A percentile compares a stretch with the other conserved stretches of the same genome.
Conservation (phyloP, 2,797 vertebrate species). For the Sebastes melanostomus region DNA sequence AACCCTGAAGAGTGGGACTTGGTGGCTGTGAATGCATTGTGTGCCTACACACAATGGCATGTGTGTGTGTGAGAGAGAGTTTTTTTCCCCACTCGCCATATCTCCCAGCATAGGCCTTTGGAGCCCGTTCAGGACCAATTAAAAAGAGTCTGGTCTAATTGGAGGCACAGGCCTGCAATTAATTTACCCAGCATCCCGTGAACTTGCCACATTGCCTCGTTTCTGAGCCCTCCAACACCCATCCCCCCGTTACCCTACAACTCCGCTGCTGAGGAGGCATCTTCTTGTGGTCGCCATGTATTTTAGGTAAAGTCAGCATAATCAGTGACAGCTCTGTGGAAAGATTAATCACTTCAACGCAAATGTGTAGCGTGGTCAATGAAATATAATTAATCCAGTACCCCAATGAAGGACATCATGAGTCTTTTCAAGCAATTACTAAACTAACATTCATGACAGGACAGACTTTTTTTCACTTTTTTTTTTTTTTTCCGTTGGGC, state of each 20-base stretch:
- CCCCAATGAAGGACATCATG: slow-evolving; percentile 38
- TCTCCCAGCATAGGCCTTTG: slow-evolving; percentile 70
- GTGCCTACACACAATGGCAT: slow-evolving; percentile 39
- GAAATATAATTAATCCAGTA: slow-evolving; percentile 63
- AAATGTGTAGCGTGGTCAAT: slow-evolving; percentile 50
- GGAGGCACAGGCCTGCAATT: slow-evolving; percentile 78
- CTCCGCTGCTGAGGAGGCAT: slow-evolving; percentile 74
- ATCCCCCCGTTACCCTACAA: slow-evolving; percentile 43
- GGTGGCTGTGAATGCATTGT: slow-evolving; percentile 51
- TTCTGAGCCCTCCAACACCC: slow-evolving; percentile 54
- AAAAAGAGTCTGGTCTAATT: slow-evolving; percentile 81
- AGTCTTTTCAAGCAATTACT: slow-evolving; percentile 13
- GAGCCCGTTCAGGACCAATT: slow-evolving; percentile 82
- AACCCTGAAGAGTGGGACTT: slow-evolving; percentile 69
- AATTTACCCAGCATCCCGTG: slow-evolving; percentile 77
- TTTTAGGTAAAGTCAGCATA: slow-evolving; percentile 76
- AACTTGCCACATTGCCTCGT: slow-evolving; percentile 65
- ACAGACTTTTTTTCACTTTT: neutral
- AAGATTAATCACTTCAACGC: slow-evolving; percentile 75
- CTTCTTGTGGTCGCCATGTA: slow-evolving; percentile 56
- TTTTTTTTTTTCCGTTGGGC: neutral
- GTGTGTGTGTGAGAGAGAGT: slow-evolving; percentile 2
- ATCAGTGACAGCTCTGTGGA: slow-evolving; percentile 72
- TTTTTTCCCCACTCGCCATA: slow-evolving; percentile 34
- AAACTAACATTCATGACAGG: neutral